Conservation (phyloP, 2,888 invertebrate genomes). For the Cetonia aurata region DNA sequence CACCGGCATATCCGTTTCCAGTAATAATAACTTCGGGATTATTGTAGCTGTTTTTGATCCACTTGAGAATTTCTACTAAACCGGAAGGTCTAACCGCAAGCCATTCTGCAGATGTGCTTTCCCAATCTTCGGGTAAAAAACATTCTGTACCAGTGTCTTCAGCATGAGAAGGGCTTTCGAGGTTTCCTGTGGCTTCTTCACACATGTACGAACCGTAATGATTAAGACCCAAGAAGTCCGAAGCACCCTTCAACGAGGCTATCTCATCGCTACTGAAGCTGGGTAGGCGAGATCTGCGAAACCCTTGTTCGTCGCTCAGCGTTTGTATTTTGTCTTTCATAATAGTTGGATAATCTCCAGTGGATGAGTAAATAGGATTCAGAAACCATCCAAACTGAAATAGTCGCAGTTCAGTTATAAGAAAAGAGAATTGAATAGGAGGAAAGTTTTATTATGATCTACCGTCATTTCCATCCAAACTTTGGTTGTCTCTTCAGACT, state of each 20-base stretch:
- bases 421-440: not conserved
- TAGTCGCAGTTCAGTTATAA: not conserved
- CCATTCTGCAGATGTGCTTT: slow-evolving; percentile 3
- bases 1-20: slow-evolving; percentile 69
- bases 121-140: slow-evolving; percentile 21
- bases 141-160: slow-evolving; percentile 2
- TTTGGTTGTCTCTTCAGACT: not conserved
- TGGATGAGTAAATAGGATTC: slow-evolving; percentile 73
- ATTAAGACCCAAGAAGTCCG: slow-evolving; percentile 82
- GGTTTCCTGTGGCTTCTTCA: not conserved
- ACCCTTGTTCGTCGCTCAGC: slow-evolving; percentile 72
- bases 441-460: not conserved
- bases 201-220: slow-evolving; percentile 71
- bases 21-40: slow-evolving; percentile 72
- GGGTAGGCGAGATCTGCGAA: slow-evolving; percentile 73
- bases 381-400: slow-evolving; percentile 75
- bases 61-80: slow-evolving; percentile 73
- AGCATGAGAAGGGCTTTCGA: slow-evolving; percentile 69
- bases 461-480: slow-evolving; percentile 7
- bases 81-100: no score
- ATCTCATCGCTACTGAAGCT: slow-evolving; percentile 73
- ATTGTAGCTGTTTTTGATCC: slow-evolving; percentile 72
- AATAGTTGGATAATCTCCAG: slow-evolving; percentile 75
- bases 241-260: slow-evolving; percentile 70
- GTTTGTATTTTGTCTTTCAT: slow-evolving; percentile 72